Evolutionary conservation across 2,888 invertebrate genomes (phyloP), one percentile per base, ranked within the genome.

Genomic region (Furcula furcula): DNA sequence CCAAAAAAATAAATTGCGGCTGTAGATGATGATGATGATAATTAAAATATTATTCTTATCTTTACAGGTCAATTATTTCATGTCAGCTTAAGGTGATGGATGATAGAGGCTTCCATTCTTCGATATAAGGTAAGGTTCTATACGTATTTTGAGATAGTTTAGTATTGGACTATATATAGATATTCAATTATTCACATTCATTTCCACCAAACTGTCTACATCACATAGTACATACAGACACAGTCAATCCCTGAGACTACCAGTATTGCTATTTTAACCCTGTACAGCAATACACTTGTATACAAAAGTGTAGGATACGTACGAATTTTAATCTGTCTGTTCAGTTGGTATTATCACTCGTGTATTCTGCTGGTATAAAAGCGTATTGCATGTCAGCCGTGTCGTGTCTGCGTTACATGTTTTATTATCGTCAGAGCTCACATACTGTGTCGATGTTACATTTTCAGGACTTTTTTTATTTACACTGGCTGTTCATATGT

Each of bases 11-110:
- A n/a, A n/a, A n/a, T n/a, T n/a, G n/a, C n/a, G n/a, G n/a, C n/a
- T n/a, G n/a, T n/a, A n/a, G n/a, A n/a, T n/a, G n/a, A n/a, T n/a
- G n/a, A n/a, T n/a, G n/a, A n/a, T 42, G 18, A 23, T 16, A 7
- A 26, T 16, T 32, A 42, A 29, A 34, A 34, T 23, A 29, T 21
- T 29, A 31, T 52, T 50, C 52, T 40, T 65, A 52, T 69, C 57
- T 59, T 76, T 79, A 19, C 79, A 83, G 83, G 77, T 82, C 80
- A 81, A 78, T 82, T 76, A 76, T n/a, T n/a, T n/a, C 62, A 56
- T 56, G 63, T 52, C 57, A 50, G 52, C 51, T 43, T 49, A 55
- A 50, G 51, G 60, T 57, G 52, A 59, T 53, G 62, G 52, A 59
- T 53, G 62, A 62, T 63, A 57, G 55, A 58, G 51, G 55, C 62